Evolutionary conservation across 2,113 vertebrate genomes (phyloP).

Genomic region (Chaenogobius annularis): DNA sequence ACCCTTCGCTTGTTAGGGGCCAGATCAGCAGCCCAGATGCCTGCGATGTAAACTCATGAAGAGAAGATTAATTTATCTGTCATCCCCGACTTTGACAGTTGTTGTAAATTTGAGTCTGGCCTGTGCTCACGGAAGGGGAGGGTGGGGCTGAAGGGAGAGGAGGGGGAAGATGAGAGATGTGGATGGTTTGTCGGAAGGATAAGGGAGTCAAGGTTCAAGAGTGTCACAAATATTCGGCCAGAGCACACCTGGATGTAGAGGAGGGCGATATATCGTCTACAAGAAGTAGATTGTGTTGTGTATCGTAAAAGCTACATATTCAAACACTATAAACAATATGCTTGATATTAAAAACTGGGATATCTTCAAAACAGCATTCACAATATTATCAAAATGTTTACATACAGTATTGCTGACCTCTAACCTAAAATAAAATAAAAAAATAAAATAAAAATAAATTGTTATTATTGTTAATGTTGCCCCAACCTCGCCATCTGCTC

Average conservation of each 20-base stretch:
- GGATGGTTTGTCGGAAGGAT: conserved; percentile 45
- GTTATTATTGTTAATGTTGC: not conserved
- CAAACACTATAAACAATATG: too few species aligned
- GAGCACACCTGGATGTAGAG: conserved; percentile 54
- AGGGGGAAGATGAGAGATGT: conserved; percentile 48
- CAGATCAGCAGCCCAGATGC: conserved; percentile 92
- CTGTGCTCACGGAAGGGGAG: conserved; percentile 69
- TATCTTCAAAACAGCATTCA: too few species aligned
- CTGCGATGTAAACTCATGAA: conserved; percentile 93
- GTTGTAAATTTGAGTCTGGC: conserved; percentile 92
- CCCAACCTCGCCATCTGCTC: conserved; percentile 12
- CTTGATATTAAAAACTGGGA: too few species aligned
- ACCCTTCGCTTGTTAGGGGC: conserved; percentile 90
- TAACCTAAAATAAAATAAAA: too few species aligned
- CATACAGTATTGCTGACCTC: too few species aligned
- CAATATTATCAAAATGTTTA: too few species aligned
- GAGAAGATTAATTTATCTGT: conserved; percentile 97
- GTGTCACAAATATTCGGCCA: conserved; percentile 67
- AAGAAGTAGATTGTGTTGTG: too few species aligned
- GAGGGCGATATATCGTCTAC: too few species aligned
- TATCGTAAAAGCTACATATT: too few species aligned
- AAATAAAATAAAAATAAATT: too few species aligned
- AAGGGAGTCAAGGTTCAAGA: conserved; percentile 39
- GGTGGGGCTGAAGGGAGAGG: conserved; percentile 26
- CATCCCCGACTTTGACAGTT: conserved; percentile 91